Base-by-base conservation (phyloP, 2,797 vertebrate genomes). In the Staurois parvus region DNA sequence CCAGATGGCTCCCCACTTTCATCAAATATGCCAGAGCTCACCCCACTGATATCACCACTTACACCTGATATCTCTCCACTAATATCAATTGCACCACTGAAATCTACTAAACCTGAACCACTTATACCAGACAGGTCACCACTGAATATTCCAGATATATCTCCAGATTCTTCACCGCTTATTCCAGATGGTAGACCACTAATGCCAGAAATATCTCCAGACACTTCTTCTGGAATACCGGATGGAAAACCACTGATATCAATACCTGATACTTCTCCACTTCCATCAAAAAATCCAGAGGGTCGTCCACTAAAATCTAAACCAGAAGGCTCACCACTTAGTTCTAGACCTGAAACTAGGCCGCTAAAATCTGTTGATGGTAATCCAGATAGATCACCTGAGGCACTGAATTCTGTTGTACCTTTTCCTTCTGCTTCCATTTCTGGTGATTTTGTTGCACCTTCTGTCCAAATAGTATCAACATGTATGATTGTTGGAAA, bases 351-450 rank as follows among this genome's bases (percentile, higher is more conserved):
- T 66, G 94, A 95, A 34, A 90, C 87, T 19, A 93, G 78, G 11
- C 90, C 92, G 17, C 91, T 94, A 56, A 26, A 92, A 94, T 90
- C 94, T 70, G 62, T 32, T 48, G 91, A 90, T 9, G 90, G 88
- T 10, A 93, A 42, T 4, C 92, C 94, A 48, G 93, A 93, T 62
- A 91, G 80, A 30, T 94, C 94, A 87, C 90, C 92, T 37, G 91
- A 79, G 67, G 85, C 80, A 0, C 96, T 98, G 88, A 95, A 88
- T 78, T 94, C 94, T 0, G 95, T 84, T 1, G 91, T 92, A 0
- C 95, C 96, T 82, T 93, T 95, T 32, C 95, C 95, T 78, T 96
- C 94, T 88, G 96, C 93, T 86, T 78, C 87, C 69, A 88, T 85
- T 70, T 88, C 87, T 0, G 83, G 82, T 0, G 70, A 79, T 75